phyloP scores from a whole-genome alignment of 2,888 invertebrate genomes.

The Scaptomyza flava region DNA sequence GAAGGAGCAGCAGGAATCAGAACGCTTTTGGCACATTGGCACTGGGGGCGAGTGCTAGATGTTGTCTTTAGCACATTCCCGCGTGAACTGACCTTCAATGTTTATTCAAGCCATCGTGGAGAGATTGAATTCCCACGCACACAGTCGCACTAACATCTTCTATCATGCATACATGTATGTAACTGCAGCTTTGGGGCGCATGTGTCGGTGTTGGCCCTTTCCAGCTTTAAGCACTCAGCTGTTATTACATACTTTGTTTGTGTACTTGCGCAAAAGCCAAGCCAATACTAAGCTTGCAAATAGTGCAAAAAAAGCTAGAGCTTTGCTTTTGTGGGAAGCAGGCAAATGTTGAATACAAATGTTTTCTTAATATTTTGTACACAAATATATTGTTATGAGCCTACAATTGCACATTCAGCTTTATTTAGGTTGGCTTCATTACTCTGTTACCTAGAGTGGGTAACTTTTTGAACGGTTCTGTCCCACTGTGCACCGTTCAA shows the following conservation, averaged over 20 bases:
- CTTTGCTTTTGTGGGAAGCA: neutral
- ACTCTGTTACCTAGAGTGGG: neutral
- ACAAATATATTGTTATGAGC: neutral
- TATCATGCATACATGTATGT: conserved; percentile 7
- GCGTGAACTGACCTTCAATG: conserved; percentile 72
- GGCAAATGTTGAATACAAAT: neutral
- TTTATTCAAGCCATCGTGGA: conserved; percentile 51
- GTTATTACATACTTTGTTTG: conserved; percentile 57
- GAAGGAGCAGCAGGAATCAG: conserved; percentile 14
- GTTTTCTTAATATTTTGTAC: neutral
- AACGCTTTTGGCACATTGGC: conserved; percentile 39
- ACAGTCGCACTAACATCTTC: conserved; percentile 11
- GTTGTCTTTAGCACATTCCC: conserved; percentile 59
- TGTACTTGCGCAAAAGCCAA: conserved; percentile 70
- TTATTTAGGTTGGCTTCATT: neutral
- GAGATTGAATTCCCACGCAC: conserved; percentile 47
- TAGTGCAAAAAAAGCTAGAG: conserved; percentile 24
- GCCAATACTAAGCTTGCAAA: conserved; percentile 37
- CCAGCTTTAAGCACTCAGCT: conserved; percentile 53
- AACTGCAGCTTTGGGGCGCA: conserved; percentile 43
- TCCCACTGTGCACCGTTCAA: neutral
- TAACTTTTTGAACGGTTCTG: neutral
- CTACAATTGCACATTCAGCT: neutral
- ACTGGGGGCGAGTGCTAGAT: conserved; percentile 45
- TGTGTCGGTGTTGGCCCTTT: conserved; percentile 52